These are phyloP conservation scores for Apodemia duryi DNA, from an alignment of 2,888 invertebrate species.

Conservation along the genomic window DNA sequence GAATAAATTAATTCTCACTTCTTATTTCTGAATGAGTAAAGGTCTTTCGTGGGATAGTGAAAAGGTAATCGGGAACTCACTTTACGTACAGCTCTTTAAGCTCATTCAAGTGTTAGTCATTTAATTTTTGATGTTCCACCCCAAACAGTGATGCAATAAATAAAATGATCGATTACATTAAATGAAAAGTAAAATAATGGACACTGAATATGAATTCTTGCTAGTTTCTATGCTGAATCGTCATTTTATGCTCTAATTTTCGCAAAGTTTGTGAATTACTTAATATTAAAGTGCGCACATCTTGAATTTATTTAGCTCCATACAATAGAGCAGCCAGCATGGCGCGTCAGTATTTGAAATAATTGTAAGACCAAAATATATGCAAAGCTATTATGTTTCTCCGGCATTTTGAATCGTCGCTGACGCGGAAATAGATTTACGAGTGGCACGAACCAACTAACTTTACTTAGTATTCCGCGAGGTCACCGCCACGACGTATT, in stretches of 20 bases:
- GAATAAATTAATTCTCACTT: no score
- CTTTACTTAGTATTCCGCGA: constrained; percentile 42
- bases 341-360: constrained; percentile 45
- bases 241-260: not conserved
- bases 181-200: not conserved
- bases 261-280: not conserved
- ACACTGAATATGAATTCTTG: not conserved
- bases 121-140: no score
- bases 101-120: no score
- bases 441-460: constrained; percentile 45
- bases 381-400: constrained; percentile 41
- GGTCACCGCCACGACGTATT: constrained; percentile 38
- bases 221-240: not conserved
- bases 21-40: no score
- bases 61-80: no score
- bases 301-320: not conserved
- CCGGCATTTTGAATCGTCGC: constrained; percentile 45
- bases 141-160: no score
- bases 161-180: no score
- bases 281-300: not conserved
- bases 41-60: no score
- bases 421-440: constrained; percentile 66
- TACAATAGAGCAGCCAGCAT: constrained; percentile 43
- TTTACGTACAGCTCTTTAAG: no score
- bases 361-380: constrained; percentile 42